Percentiles rank a stretch among this genome's conserved stretches.
Conservation (phyloP, 2,797 vertebrate genomes). For the Erithacus rubecula region DNA sequence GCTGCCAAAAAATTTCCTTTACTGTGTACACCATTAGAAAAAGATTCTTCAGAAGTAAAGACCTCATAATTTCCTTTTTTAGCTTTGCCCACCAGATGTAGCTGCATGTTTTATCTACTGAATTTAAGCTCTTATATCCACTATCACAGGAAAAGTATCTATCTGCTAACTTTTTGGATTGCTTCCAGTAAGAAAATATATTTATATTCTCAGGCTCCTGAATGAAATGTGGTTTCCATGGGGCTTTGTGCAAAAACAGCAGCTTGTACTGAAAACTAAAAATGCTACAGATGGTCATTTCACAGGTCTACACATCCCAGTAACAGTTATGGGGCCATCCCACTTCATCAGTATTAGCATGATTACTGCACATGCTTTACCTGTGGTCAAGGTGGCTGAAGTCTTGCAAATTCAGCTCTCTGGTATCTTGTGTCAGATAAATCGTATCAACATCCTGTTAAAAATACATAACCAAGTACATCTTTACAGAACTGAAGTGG, state of each 20-base stretch:
- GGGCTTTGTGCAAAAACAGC: background rate
- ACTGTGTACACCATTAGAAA: background rate
- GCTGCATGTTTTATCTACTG: slow-evolving; percentile 1
- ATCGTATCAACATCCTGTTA: slow-evolving; percentile 95
- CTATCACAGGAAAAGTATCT: background rate
- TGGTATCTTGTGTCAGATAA: slow-evolving; percentile 95
- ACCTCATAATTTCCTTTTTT: background rate
- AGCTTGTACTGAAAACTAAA: background rate
- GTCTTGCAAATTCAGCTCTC: slow-evolving; percentile 94
- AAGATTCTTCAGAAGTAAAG: background rate
- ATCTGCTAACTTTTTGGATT: slow-evolving; percentile 6
- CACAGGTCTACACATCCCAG: background rate
- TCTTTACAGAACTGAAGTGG: background rate
- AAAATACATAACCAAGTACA: slow-evolving; percentile 3
- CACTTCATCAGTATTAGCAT: background rate
- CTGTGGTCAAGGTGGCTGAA: slow-evolving; percentile 97
- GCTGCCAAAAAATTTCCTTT: slow-evolving; percentile 23
- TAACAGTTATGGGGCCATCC: background rate
- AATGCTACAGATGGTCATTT: background rate
- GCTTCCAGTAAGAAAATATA: slow-evolving; percentile 12
- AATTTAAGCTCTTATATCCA: background rate
- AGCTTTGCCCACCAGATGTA: slow-evolving; percentile 22
- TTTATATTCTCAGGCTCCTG: background rate
- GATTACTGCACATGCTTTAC: slow-evolving; percentile 63
- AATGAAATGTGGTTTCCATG: background rate